Evolutionary conservation across 2,888 invertebrate genomes (phyloP).

Genomic region (Tetragonisca angustula): DNA sequence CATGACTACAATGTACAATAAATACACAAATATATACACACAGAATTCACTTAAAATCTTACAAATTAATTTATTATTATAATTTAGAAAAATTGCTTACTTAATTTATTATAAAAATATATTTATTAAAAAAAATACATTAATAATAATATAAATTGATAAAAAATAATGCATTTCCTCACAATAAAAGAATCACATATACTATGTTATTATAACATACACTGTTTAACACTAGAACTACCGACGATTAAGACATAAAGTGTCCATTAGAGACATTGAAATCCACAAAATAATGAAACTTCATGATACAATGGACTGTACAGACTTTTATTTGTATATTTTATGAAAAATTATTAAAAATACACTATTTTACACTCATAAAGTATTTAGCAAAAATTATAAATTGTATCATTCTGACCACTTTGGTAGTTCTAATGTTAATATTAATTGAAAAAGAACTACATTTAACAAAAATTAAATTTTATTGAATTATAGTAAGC

Average conservation of each 20-base stretch:
- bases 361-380: too few species aligned
- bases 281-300: too few species aligned
- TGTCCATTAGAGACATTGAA: too few species aligned
- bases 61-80: not conserved
- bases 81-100: not conserved
- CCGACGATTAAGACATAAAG: too few species aligned
- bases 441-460: not conserved
- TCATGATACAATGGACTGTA: too few species aligned
- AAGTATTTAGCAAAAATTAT: too few species aligned
- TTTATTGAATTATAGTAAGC: slow-evolving; percentile 79
- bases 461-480: not conserved
- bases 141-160: not conserved
- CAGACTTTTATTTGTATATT: too few species aligned
- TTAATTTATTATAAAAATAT: not conserved
- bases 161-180: not conserved
- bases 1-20: slow-evolving; percentile 85
- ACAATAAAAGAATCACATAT: not conserved
- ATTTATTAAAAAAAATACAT: too few species aligned
- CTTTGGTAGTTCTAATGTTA: too few species aligned
- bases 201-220: not conserved
- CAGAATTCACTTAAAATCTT: not conserved
- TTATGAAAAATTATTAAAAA: too few species aligned
- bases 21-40: not conserved
- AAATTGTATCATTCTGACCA: too few species aligned
- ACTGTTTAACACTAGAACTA: not conserved